Evolutionary conservation across 1,140 invertebrate species (phyloP).

Genomic region (Bicyclus anynana): DNA sequence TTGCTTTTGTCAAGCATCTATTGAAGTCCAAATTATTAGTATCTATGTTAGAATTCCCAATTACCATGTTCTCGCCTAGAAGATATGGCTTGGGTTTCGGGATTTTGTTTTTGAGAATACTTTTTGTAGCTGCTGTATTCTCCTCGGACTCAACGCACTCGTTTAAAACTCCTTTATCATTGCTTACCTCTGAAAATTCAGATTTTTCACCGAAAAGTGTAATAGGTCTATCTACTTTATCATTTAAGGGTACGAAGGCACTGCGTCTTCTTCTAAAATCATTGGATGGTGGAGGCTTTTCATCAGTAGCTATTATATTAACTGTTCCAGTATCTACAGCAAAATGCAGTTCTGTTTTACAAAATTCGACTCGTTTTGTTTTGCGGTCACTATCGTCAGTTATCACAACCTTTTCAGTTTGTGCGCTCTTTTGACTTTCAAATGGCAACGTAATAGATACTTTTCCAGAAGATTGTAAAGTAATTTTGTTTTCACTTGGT

Average conservation of each 20-base stretch:
- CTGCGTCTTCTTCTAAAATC: conserved; percentile 83
- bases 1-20: conserved; percentile 26
- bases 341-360: conserved; percentile 91
- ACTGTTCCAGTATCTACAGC: conserved; percentile 89
- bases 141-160: conserved; percentile 57
- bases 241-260: conserved; percentile 64
- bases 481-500: conserved; percentile 44
- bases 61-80: conserved; percentile 79
- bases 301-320: conserved; percentile 91
- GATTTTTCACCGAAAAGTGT: conserved; percentile 61
- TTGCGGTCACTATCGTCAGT: conserved; percentile 66
- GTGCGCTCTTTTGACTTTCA: not conserved
- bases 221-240: conserved; percentile 63
- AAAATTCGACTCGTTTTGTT: conserved; percentile 88
- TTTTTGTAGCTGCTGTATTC: conserved; percentile 79
- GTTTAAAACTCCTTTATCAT: conserved; percentile 24
- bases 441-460: conserved; percentile 70
- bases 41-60: conserved; percentile 44
- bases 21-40: conserved; percentile 22
- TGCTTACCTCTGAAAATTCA: conserved; percentile 27
- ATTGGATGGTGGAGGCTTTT: conserved; percentile 88
- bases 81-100: conserved; percentile 83
- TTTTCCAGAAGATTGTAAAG: conserved; percentile 59
- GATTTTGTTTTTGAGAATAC: conserved; percentile 85
- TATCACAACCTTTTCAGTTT: conserved; percentile 19